Percentiles rank a stretch among this genome's conserved stretches.
Evolutionary conservation across 2,797 vertebrate genomes (phyloP).

Genomic region (Gadopsis bispinosus): DNA sequence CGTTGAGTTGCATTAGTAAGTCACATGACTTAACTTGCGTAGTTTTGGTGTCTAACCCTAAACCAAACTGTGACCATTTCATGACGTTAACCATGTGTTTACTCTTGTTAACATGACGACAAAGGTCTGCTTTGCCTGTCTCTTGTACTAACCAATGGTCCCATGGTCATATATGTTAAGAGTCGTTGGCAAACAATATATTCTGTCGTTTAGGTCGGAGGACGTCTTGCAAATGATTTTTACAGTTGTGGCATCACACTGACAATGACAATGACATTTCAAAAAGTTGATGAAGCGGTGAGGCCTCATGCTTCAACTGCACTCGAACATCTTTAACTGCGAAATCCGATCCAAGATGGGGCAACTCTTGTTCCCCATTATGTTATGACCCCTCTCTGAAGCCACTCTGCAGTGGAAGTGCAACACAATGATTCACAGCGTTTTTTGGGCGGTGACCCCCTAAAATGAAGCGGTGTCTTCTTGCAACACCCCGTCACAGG

Average conservation of each 20-base stretch:
- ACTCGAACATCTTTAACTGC: slow-evolving; percentile 4
- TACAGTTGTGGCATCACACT: neutral
- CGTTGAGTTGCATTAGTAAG: no score
- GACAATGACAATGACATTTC: neutral
- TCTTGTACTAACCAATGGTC: no score
- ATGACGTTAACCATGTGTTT: no score
- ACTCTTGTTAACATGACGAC: no score
- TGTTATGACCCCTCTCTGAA: neutral
- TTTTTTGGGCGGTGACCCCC: neutral
- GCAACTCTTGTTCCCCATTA: neutral
- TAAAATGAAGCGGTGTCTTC: neutral
- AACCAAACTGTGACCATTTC: no score
- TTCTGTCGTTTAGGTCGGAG: no score
- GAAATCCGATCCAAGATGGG: neutral
- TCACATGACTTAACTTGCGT: no score
- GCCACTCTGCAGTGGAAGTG: neutral
- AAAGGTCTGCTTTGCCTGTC: no score
- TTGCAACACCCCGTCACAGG: slow-evolving; percentile 4
- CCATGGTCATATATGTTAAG: no score
- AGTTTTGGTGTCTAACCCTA: no score
- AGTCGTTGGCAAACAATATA: no score
- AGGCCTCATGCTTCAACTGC: neutral
- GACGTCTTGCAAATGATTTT: neutral
- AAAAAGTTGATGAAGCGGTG: neutral
- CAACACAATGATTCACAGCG: neutral